Conservation (phyloP, 2,888 invertebrate genomes). For the Hecatera dysodea region DNA sequence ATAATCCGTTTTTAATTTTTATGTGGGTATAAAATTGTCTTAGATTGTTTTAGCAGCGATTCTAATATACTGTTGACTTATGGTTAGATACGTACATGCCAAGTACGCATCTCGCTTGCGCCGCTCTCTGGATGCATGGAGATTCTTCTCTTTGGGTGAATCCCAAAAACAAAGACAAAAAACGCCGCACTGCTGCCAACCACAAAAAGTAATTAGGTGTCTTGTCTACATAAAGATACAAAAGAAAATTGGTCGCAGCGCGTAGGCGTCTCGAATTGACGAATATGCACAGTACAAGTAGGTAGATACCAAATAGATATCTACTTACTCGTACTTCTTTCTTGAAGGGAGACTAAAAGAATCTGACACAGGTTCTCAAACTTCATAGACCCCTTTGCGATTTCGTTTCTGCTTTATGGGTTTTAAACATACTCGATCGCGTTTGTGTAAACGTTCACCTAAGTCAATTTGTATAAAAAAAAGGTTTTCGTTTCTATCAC, state of each 20-base stretch:
- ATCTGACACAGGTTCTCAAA: neutral
- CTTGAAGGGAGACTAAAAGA: neutral
- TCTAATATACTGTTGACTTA: neutral
- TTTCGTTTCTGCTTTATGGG: neutral
- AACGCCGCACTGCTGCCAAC: neutral
- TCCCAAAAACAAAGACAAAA: too few relatives aligned
- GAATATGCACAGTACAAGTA: neutral
- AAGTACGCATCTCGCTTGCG: neutral
- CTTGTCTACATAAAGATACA: neutral
- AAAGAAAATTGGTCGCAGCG: neutral
- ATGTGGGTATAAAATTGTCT: neutral
- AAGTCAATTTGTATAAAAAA: too few relatives aligned
- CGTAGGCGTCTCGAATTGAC: neutral
- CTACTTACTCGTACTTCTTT: neutral
- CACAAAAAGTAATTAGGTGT: neutral
- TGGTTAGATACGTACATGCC: neutral
- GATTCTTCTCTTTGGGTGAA: too few relatives aligned
- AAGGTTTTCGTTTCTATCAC: too few relatives aligned
- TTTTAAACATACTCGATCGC: too few relatives aligned
- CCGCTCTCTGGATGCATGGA: neutral
- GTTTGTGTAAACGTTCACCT: too few relatives aligned
- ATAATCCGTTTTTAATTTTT: constrained; percentile 36
- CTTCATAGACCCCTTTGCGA: neutral
- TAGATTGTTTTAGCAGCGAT: neutral
- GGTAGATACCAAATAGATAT: neutral